Percentiles rank a stretch among this genome's conserved stretches.
phyloP scores from a whole-genome alignment of 1,140 invertebrate genomes.

The Neuroterus valhalla region DNA sequence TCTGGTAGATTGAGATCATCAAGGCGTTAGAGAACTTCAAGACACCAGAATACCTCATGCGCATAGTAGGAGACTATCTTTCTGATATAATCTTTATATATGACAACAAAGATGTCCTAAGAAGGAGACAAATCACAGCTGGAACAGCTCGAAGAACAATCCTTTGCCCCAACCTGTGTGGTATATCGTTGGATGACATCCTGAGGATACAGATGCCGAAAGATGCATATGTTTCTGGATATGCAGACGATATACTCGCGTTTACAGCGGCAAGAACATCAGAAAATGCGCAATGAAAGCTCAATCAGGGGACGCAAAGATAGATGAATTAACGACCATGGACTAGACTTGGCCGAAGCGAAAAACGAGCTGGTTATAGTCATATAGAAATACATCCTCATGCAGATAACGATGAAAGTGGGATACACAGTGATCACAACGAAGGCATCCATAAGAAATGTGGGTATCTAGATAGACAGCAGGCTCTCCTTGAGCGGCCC shows the following conservation, averaged over 20 bases:
- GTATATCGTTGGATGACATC: constrained; percentile 47
- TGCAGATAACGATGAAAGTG: not conserved
- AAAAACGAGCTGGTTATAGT: constrained; percentile 56
- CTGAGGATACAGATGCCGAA: constrained; percentile 40
- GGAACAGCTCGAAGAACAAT: constrained; percentile 42
- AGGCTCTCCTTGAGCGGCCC: constrained; percentile 49
- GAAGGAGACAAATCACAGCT: not conserved
- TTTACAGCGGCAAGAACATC: constrained; percentile 22
- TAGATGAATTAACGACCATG: constrained; percentile 45
- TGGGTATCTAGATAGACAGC: constrained; percentile 45
- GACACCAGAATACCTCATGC: constrained; percentile 19
- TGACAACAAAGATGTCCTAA: constrained; percentile 29
- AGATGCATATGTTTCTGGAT: constrained; percentile 36
- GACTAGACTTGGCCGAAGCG: constrained; percentile 43
- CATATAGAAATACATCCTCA: constrained; percentile 37
- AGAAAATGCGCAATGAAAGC: not conserved
- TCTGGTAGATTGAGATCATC: not conserved
- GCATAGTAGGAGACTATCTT: constrained; percentile 31
- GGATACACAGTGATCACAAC: not conserved
- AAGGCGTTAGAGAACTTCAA: not conserved
- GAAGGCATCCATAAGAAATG: constrained; percentile 33
- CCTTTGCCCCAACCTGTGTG: constrained; percentile 50
- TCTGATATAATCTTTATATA: constrained; percentile 27
- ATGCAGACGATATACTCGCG: constrained; percentile 52
- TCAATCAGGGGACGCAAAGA: not conserved